Percentiles rank a stretch among this genome's conserved stretches.
These are phyloP conservation scores for Perca schrenkii DNA, from an alignment of 2,113 vertebrate genomes.

Conservation along the genomic window DNA sequence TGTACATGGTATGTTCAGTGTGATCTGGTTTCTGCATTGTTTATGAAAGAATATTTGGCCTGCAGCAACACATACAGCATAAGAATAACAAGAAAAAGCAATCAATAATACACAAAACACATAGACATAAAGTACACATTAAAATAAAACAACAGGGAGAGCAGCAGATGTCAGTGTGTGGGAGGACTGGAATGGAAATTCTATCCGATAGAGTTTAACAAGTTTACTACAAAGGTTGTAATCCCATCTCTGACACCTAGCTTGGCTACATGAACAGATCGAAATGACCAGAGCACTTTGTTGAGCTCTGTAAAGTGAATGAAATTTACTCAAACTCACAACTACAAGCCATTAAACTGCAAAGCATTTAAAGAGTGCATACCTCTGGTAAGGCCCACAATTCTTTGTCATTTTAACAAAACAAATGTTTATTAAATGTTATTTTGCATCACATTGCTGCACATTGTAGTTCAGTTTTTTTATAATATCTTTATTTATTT, in stretches of 20 bases:
- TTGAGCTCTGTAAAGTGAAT: constrained; percentile 2
- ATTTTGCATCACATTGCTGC: neutral
- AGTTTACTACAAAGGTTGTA: constrained; percentile 10
- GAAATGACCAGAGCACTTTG: constrained; percentile 19
- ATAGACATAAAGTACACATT: neutral
- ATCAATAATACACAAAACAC: neutral
- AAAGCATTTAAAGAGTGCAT: neutral
- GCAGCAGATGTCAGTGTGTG: constrained; percentile 15
- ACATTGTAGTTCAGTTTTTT: too few species aligned
- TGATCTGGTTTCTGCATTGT: neutral
- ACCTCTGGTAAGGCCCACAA: neutral
- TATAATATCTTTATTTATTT: too few species aligned
- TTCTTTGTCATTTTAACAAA: neutral
- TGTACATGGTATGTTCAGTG: neutral
- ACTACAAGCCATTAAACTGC: constrained; percentile 2
- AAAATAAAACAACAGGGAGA: constrained; percentile 2
- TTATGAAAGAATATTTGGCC: neutral
- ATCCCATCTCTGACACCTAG: constrained; percentile 1
- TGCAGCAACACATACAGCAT: neutral
- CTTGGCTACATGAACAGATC: constrained; percentile 13
- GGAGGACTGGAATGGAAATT: constrained; percentile 14
- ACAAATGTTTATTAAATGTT: neutral
- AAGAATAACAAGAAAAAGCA: neutral
- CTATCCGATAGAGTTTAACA: neutral
- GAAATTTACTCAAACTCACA: neutral